These are phyloP conservation scores for Carposina sasakii DNA, from an alignment of 1,140 invertebrate genomes.

Conservation along the genomic window DNA sequence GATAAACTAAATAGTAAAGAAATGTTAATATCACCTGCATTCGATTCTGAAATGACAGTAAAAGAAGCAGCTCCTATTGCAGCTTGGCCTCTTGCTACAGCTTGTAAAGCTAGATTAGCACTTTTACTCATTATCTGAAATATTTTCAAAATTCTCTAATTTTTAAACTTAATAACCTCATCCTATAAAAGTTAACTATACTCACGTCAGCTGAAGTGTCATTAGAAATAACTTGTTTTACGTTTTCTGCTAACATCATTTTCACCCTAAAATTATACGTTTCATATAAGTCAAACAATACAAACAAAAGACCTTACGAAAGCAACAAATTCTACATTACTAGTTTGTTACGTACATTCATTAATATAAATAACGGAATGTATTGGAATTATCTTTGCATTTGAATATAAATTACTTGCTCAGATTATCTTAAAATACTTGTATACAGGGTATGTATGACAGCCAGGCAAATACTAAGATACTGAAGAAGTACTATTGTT, in stretches of 20 bases:
- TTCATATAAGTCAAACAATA: constrained; percentile 11
- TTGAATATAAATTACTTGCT: too few relatives aligned
- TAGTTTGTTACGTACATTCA: too few relatives aligned
- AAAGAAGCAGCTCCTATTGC: constrained; percentile 50
- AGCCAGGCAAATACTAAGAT: too few relatives aligned
- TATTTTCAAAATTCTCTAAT: too few relatives aligned
- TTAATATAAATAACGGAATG: too few relatives aligned
- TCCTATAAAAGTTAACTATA: constrained; percentile 13
- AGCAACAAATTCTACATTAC: too few relatives aligned
- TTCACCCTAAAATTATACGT: constrained; percentile 41
- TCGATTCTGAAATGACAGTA: constrained; percentile 40
- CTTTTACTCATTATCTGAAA: constrained; percentile 39
- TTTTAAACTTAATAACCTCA: constrained; percentile 26
- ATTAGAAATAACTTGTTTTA: constrained; percentile 39
- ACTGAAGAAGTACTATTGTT: too few relatives aligned
- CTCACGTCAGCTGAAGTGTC: constrained; percentile 39
- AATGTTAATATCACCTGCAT: constrained; percentile 48
- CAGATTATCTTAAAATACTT: too few relatives aligned
- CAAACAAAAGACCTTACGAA: too few relatives aligned
- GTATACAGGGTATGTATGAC: too few relatives aligned
- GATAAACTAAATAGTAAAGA: too few relatives aligned
- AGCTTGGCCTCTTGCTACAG: constrained; percentile 42
- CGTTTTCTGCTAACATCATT: constrained; percentile 37
- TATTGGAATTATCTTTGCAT: too few relatives aligned
- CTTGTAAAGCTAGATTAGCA: constrained; percentile 34